Evolutionary conservation across 2,797 vertebrate species (phyloP), one percentile per base, ranked within the genome.

Genomic region (Sarcoramphus papa): DNA sequence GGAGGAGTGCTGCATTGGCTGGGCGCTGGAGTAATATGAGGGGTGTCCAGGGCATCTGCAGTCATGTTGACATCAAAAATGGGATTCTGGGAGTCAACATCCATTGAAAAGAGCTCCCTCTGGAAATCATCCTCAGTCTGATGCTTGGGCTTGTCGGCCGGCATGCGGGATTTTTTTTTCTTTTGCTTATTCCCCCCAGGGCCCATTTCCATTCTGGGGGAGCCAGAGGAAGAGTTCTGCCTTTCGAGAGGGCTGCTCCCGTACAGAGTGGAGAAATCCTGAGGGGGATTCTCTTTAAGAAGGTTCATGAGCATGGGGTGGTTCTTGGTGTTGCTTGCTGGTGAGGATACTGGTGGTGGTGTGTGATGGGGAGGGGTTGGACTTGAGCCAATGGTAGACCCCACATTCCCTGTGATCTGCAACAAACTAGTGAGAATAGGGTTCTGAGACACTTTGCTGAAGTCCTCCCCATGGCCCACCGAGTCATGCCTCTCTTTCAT

Each of bases 261-360:
- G 75, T 99, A 99, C 28, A 99, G 97, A 15, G 98, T 95, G 35
- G 99, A 99, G 96, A 99, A 99, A 98, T 99, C 99, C 97, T 99
- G 99, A 83, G 99, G 98, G 82, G 99, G 99, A 97, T 99, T 99
- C 98, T 99, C 99, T 97, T 99, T 99, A 93, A 99, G 98, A 92
- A 99, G 98, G 97, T 99, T 99, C 99, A 99, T 99, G 96, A 99
- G 97, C 99, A 99, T 99, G 93, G 99, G 99, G 97, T 99, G 99
- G 97, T 99, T 99, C 98, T 99, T 99, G 96, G 99, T 99, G 98
- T 99, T 99, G 98, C 99, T 99, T 90, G 99, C 99, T 85, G 99
- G 99, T 63, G 99, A 99, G 67, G 99, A 99, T 86, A 99, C 99
- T 67, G 99, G 98, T 57, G 99, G 99, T 80, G 99, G 99, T 53